Percentiles rank a stretch among this genome's conserved stretches.
Conservation (phyloP, 1,140 invertebrate species). For the Orchestia grillus region DNA sequence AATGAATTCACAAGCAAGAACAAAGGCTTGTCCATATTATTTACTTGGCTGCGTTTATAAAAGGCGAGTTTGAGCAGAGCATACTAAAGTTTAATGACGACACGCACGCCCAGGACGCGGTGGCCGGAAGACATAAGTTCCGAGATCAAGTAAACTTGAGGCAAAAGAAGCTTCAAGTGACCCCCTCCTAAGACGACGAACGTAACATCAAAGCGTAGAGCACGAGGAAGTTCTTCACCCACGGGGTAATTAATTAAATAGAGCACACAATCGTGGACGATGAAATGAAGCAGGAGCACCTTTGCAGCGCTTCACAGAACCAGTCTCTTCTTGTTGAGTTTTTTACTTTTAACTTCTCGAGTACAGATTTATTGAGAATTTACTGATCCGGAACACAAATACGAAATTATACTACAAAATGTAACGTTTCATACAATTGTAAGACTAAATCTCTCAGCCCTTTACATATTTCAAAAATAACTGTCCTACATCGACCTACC, state of each 20-base stretch:
- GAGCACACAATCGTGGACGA: neutral
- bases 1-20: no score
- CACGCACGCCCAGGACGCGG: neutral
- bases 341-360: neutral
- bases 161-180: neutral
- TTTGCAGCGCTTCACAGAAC: neutral
- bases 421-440: neutral
- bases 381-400: neutral
- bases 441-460: neutral
- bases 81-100: neutral
- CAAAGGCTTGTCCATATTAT: no score
- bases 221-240: neutral
- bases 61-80: no score
- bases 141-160: neutral
- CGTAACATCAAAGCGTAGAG: neutral
- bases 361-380: neutral
- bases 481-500: no score
- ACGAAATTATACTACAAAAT: neutral
- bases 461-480: neutral
- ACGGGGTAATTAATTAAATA: neutral
- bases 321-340: neutral
- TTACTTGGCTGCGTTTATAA: no score
- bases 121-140: neutral
- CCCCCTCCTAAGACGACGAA: no score
- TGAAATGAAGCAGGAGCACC: neutral